Base-by-base conservation (phyloP, 2,113 vertebrate genomes). In the Probosciger aterrimus region DNA sequence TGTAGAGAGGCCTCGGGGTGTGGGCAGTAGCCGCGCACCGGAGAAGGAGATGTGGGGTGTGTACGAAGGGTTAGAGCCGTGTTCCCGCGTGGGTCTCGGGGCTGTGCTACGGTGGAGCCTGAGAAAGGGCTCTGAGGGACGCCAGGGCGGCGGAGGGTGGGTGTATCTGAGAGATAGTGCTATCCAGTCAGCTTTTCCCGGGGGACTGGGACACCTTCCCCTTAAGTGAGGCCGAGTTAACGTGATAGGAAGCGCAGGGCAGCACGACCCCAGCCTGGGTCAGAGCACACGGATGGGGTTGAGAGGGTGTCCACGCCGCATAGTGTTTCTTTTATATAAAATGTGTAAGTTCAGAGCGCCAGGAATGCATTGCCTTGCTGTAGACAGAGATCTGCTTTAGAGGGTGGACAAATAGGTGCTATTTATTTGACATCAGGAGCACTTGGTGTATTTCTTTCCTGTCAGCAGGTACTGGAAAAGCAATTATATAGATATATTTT, bases 281-380 rank as follows among this genome's bases (percentile, higher is more conserved):
- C 47, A 4, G 23, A 14, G 28, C 41, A 8, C 31, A 22, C 5
- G 9, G 28, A 20, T 12, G 7, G 44, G 9, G 7, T 4, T 8
- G 27, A 33, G 41, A 18, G 28, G 10, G 25, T 17, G 10, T 31
- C 39, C 6, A 1, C 19, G 3, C 22, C 24, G 3, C 7, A 0
- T 19, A 8, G 6, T 4, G 3, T 7, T 33, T 3, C 28, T 60
- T 39, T 53, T 12, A 0, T 22, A 1, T 33, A 13, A 64, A 33
- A 4, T 9, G 14, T 8, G 18, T 52, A 4, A 67, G 44, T 77
- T 74, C 28, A 23, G 77, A 59, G 46, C 25, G 1, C 14, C 7
- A 5, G 1, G 44, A 18, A 35, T 3, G 23, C 6, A 2, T 33
- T 57, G 35, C 41, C 35, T 52, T 68, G 43, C 33, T 9, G 35